Base-by-base conservation (phyloP, 2,797 vertebrate genomes). In the Tiaroga cobitis region DNA sequence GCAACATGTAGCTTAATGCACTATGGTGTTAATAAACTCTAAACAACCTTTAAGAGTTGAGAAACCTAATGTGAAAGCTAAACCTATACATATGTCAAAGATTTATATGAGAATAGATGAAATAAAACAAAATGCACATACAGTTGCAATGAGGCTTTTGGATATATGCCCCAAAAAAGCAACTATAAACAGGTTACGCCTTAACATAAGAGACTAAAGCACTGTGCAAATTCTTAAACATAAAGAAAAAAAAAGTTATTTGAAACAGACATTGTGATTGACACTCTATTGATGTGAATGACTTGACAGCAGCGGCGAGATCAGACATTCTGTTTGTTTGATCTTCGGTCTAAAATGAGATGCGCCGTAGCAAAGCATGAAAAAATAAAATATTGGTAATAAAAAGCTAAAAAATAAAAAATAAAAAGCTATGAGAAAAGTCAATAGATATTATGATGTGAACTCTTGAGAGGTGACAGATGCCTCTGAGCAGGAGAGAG, bases 371-470 rank as follows among this genome's bases (percentile, higher is more conserved):
- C 85, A 86, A 78, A 67, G 76, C 81, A 86, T 77, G n/a, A n/a
- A n/a, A 56, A 87, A 54, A 85, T 54, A 77, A 84, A 80, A 81
- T 78, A 75, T 84, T 46, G 82, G n/a, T n/a, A n/a, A n/a, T n/a
- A n/a, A n/a, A n/a, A n/a, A n/a, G n/a, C n/a, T n/a, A n/a, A n/a
- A n/a, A n/a, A n/a, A n/a, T n/a, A n/a, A n/a, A n/a, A n/a, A n/a
- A n/a, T 82, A 91, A 90, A 92, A 91, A 90, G 91, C 88, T 92
- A 92, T 91, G 91, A 92, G 91, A 93, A 93, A 94, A 85, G 75
- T 77, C 91, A 92, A 91, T 93, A 93, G 93, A 90, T 93, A 84
- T 84, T 61, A 93, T 82, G 67, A 79, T 89, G 90, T 61, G 84
- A 90, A 90, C 82, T 70, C 90, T 82, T 92, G 93, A 93, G 89